Conservation (phyloP, 2,888 invertebrate genomes). For the Galerucella pusilla region DNA sequence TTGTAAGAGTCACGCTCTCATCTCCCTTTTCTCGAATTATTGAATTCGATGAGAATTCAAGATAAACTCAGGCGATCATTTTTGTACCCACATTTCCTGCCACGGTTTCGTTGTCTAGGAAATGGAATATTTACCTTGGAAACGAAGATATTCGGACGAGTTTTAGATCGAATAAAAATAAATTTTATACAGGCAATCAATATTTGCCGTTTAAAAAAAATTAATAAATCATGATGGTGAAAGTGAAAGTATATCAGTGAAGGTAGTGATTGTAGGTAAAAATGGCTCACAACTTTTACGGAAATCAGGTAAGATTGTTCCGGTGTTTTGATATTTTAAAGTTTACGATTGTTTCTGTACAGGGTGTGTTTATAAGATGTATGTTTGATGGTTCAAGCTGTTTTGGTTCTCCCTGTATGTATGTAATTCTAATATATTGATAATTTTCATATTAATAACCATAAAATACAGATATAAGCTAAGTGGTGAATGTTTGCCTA, state of each 20-base stretch:
- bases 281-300: slow-evolving; percentile 48
- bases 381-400: no score
- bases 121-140: slow-evolving; percentile 47
- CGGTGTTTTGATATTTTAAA: neutral
- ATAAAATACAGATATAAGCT: no score
- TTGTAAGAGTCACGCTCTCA: neutral
- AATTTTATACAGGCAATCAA: slow-evolving; percentile 29
- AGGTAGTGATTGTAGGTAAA: slow-evolving; percentile 11
- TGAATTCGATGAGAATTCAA: neutral
- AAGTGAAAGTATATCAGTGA: slow-evolving; percentile 24
- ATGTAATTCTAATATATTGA: neutral
- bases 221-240: slow-evolving; percentile 24
- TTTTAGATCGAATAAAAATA: slow-evolving; percentile 12
- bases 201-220: slow-evolving; percentile 16
- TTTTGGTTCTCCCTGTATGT: neutral
- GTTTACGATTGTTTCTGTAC: neutral
- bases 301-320: slow-evolving; percentile 47
- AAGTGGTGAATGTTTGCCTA: no score
- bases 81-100: slow-evolving; percentile 14
- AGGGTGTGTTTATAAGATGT: neutral
- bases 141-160: slow-evolving; percentile 32
- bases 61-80: slow-evolving; percentile 7
- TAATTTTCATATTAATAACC: no score
- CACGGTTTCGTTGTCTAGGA: slow-evolving; percentile 44
- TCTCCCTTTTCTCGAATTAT: neutral